Evolutionary conservation across 2,888 invertebrate species (phyloP), one percentile per base, ranked within the genome.

Genomic region (Mystacides longicornis): DNA sequence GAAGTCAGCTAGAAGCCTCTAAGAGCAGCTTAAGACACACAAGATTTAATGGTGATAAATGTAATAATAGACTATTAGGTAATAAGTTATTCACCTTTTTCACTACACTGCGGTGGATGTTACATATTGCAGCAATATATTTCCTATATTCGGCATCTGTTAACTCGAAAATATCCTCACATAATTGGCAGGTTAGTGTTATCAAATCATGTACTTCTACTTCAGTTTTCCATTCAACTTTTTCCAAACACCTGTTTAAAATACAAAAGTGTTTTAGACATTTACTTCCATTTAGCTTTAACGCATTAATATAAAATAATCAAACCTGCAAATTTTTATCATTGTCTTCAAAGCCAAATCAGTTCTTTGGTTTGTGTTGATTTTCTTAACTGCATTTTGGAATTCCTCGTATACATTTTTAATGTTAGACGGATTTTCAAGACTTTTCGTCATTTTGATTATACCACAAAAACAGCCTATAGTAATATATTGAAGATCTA

Each of bases 31-130:
- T n/a, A n/a, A n/a, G n/a, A n/a, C n/a, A n/a, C n/a, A n/a, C n/a
- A n/a, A n/a, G n/a, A n/a, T n/a, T n/a, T n/a, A n/a, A n/a, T n/a
- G n/a, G n/a, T n/a, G n/a, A n/a, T n/a, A n/a, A n/a, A n/a, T n/a
- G n/a, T n/a, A n/a, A n/a, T n/a, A n/a, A n/a, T n/a, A n/a, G n/a
- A n/a, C n/a, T n/a, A n/a, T n/a, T n/a, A n/a, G n/a, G n/a, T n/a
- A n/a, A n/a, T n/a, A n/a, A n/a, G n/a, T n/a, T n/a, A n/a, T 49
- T 37, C n/a, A 60, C 60, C 51, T 60, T 56, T 48, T 54, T 58
- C 18, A 56, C 47, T 4, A 58, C 37, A 46, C 43, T 52, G 27
- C 56, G 46, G 42, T 56, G 52, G 42, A 60, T 47, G 23, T 55
- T 49, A 14, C 52, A 56, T 3, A 58, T 22, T n/a, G 50, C 33